These are phyloP conservation scores for Andinoacara biseriatus DNA, from an alignment of 2,113 vertebrate genomes.

Conservation along the genomic window DNA sequence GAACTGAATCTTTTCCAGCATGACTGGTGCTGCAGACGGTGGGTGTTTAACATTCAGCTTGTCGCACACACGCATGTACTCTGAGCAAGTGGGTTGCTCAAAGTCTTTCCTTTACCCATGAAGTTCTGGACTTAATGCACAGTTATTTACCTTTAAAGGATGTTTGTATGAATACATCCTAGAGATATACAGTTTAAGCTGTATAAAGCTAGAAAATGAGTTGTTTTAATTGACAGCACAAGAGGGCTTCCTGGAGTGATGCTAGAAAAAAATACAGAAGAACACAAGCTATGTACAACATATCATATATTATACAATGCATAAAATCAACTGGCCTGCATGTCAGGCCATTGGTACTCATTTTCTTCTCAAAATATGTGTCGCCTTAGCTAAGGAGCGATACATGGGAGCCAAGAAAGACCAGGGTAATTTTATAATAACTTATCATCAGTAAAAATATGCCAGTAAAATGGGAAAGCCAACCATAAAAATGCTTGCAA, in stretches of 20 bases:
- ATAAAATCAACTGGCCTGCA: background rate
- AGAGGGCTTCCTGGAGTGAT: background rate
- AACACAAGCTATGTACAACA: constrained; percentile 62
- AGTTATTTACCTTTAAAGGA: background rate
- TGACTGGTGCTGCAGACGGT: constrained; percentile 49
- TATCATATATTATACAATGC: constrained; percentile 56
- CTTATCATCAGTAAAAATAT: background rate
- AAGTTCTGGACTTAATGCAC: background rate
- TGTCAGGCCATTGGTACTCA: background rate
- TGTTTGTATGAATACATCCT: background rate
- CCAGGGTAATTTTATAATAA: background rate
- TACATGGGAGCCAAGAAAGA: background rate
- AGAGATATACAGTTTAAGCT: constrained; percentile 8
- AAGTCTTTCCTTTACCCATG: constrained; percentile 5
- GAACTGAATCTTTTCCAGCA: constrained; percentile 72
- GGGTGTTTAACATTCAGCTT: constrained; percentile 76
- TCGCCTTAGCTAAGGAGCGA: background rate
- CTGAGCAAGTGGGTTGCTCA: constrained; percentile 35
- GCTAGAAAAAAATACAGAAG: constrained; percentile 22
- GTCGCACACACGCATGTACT: constrained; percentile 39
- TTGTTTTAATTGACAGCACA: background rate
- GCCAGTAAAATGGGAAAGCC: background rate
- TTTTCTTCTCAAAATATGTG: constrained; percentile 5
- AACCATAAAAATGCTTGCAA: background rate
- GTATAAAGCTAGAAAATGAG: background rate